Evolutionary conservation across 2,888 invertebrate species (phyloP).

Genomic region (Drosophila bunnanda): DNA sequence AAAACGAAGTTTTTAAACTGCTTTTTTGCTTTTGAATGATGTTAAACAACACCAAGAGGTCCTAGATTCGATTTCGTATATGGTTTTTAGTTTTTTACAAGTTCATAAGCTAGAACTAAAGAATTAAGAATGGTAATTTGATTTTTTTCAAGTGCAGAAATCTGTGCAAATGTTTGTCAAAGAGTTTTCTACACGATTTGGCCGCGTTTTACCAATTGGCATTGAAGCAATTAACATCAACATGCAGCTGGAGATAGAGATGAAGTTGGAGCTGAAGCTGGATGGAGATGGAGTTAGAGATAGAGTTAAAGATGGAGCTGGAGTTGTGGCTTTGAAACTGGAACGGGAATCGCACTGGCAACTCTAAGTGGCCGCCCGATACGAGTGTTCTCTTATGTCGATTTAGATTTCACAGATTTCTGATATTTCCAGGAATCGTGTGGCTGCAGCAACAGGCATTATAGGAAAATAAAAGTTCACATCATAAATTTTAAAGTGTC

Average conservation of each 20-base stretch:
- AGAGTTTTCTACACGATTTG: conserved; percentile 77
- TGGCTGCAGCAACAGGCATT: conserved; percentile 40
- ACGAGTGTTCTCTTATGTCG: conserved; percentile 64
- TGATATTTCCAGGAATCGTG: conserved; percentile 74
- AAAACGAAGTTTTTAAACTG: too few species aligned
- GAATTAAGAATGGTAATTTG: neutral
- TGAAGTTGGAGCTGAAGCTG: conserved; percentile 7
- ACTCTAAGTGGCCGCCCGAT: conserved; percentile 51
- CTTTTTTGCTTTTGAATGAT: neutral
- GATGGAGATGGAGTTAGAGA: neutral
- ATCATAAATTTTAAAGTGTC: conserved; percentile 81
- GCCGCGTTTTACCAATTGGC: conserved; percentile 80
- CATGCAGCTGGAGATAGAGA: conserved; percentile 68
- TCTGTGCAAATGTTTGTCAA: conserved; percentile 77
- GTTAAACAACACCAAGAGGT: neutral
- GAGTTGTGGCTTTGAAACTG: conserved; percentile 32
- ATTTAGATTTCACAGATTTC: conserved; percentile 78
- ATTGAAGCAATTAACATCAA: conserved; percentile 80
- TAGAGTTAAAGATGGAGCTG: conserved; percentile 2
- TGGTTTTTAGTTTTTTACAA: neutral
- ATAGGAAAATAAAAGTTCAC: conserved; percentile 70
- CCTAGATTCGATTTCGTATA: fast-evolving
- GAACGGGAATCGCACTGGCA: conserved; percentile 59
- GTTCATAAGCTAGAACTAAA: neutral
- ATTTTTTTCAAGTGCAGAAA: conserved; percentile 23